phyloP scores from a whole-genome alignment of 2,113 vertebrate genomes.

The Equus quagga region DNA sequence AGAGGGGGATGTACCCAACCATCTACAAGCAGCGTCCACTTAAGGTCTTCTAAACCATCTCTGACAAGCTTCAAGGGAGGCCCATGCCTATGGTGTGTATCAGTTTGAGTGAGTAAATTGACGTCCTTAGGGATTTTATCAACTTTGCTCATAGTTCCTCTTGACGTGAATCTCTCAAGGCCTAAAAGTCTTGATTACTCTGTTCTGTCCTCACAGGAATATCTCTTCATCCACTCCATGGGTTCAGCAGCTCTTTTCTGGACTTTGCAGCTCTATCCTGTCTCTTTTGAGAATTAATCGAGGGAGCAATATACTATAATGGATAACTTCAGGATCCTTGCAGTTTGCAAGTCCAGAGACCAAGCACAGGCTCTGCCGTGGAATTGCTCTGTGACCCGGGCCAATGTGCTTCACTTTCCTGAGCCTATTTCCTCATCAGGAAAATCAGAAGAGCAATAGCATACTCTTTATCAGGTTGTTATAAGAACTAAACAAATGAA shows the following conservation, averaged over 20 bases:
- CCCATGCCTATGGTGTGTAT: not conserved
- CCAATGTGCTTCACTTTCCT: not conserved
- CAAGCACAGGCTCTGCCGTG: not conserved
- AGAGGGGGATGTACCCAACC: not conserved
- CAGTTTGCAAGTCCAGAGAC: not conserved
- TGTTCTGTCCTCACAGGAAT: not conserved
- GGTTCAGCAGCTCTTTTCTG: not conserved
- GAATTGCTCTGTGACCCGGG: not conserved
- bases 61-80: not conserved
- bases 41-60: not conserved
- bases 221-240: not conserved
- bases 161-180: not conserved
- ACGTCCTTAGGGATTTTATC: not conserved
- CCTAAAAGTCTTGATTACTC: not conserved
- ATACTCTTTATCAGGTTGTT: not conserved
- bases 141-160: not conserved
- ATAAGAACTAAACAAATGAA: not conserved
- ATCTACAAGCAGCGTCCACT: not conserved
- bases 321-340: not conserved
- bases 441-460: not conserved
- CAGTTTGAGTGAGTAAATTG: not conserved
- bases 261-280: not conserved
- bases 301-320: not conserved
- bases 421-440: not conserved
- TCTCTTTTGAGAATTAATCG: constrained; percentile 22